phyloP scores from a whole-genome alignment of 53 echinoderm and acorn worm genomes.

The Crossaster papposus region DNA sequence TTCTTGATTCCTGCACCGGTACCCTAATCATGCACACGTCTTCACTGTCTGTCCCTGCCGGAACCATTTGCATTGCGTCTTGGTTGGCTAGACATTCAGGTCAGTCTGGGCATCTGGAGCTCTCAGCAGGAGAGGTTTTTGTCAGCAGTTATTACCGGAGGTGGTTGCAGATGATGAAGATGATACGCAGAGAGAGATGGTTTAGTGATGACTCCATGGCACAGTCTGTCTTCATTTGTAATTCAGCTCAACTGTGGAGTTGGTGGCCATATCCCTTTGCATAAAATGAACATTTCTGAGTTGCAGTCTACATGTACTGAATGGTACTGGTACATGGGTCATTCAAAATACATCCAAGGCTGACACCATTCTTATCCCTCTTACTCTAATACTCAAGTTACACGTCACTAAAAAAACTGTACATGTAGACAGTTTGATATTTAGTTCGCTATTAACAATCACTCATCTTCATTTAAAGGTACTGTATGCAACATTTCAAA shows the following conservation, averaged over 20 bases:
- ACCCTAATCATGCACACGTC: background rate
- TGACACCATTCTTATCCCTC: too few relatives aligned
- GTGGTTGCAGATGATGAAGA: background rate
- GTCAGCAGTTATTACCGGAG: background rate
- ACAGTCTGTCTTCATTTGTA: background rate
- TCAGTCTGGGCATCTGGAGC: background rate
- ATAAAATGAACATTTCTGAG: background rate
- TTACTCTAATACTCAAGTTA: too few relatives aligned
- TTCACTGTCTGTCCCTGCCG: background rate
- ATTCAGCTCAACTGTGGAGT: constrained; percentile 10
- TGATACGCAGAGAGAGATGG: background rate
- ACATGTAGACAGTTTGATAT: too few relatives aligned
- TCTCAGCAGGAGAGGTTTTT: background rate
- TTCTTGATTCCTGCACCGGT: background rate
- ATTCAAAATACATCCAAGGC: too few relatives aligned
- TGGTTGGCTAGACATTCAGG: constrained; percentile 6
- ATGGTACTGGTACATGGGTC: too few relatives aligned
- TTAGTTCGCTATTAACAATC: too few relatives aligned
- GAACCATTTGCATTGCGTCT: background rate
- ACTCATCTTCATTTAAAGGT: too few relatives aligned
- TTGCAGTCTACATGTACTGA: too few relatives aligned
- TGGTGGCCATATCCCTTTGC: background rate
- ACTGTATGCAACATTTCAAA: too few relatives aligned
- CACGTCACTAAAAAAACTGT: too few relatives aligned
- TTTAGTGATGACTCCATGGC: background rate